Conservation (phyloP, 2,888 invertebrate species). For the Microchrysa polita region DNA sequence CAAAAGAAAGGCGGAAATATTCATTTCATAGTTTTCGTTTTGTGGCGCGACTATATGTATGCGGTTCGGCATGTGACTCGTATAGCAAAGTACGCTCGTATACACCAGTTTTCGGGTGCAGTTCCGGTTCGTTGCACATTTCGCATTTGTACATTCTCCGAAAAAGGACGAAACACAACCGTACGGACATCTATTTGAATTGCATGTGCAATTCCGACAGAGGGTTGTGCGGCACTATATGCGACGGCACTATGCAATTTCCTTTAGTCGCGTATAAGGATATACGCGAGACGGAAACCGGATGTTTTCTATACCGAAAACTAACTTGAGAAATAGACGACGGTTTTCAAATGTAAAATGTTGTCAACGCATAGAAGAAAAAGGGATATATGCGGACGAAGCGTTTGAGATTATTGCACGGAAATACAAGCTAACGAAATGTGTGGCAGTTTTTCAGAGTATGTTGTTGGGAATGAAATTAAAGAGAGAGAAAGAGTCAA, state of each 20-base stretch:
- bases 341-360: slow-evolving; percentile 19
- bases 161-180: no score
- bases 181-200: no score
- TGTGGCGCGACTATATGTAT: slow-evolving; percentile 16
- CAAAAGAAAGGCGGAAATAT: slow-evolving; percentile 28
- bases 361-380: background rate
- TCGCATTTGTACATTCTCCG: slow-evolving; percentile 4
- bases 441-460: no score
- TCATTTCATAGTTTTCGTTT: slow-evolving; percentile 18
- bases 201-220: background rate
- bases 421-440: no score
- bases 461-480: no score
- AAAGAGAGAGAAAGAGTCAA: no score
- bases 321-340: slow-evolving; percentile 28
- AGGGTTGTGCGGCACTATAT: background rate
- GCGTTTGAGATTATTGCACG: no score
- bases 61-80: background rate
- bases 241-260: slow-evolving; percentile 7
- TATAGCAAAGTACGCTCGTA: no score
- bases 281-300: slow-evolving; percentile 31
- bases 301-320: slow-evolving; percentile 28
- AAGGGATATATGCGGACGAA: no score
- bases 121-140: slow-evolving; percentile 12
- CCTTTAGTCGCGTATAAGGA: slow-evolving; percentile 22
- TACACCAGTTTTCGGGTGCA: slow-evolving; percentile 26